Evolutionary conservation across 2,113 vertebrate species (phyloP), one percentile per base, ranked within the genome.

Genomic region (Neotoma lepida): DNA sequence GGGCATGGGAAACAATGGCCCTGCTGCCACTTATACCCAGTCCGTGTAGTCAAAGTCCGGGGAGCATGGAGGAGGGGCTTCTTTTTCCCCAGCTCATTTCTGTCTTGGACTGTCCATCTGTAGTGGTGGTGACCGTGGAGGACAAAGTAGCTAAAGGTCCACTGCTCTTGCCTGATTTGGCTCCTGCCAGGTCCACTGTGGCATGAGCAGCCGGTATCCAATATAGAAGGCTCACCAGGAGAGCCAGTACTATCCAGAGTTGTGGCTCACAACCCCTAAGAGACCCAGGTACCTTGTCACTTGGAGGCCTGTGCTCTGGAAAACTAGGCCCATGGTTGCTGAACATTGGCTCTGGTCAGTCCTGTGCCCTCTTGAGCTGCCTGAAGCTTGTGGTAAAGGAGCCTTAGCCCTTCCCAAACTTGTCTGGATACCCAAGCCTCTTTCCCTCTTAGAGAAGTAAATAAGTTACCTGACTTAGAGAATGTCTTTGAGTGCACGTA

Each of bases 51-150:
- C 44, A 4, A 33, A 74, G 77, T 41, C 70, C 56, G 6, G 1
- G 35, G 28, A 7, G 17, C 78, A 87, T 30, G 49, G 20, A 73
- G 1, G 7, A 71, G 30, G 46, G 7, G 17, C 33, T 76, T 15
- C 9, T 49, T 86, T 88, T 28, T 63, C 63, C 10, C 28, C 17
- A 1, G 61, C 6, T 63, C 9, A 46, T 64, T 49, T 58, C 41
- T 35, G 26, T 70, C 66, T 85, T 33, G 2, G 17, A 12, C 41
- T 24, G 1, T 46, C 49, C 22, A 14, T 70, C 6, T 90, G 2
- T 5, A 14, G 64, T 71, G 20, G 12, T 74, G 10, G 26, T 12
- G 4, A 8, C 6, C 13, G 0, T 1, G 4, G 49, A n/a, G 22
- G 18, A 64, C 44, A 77, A 8, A 9, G 9, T 33, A 41, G 4